Base-by-base conservation (phyloP, 2,888 invertebrate species). In the Slavum lentiscoides region DNA sequence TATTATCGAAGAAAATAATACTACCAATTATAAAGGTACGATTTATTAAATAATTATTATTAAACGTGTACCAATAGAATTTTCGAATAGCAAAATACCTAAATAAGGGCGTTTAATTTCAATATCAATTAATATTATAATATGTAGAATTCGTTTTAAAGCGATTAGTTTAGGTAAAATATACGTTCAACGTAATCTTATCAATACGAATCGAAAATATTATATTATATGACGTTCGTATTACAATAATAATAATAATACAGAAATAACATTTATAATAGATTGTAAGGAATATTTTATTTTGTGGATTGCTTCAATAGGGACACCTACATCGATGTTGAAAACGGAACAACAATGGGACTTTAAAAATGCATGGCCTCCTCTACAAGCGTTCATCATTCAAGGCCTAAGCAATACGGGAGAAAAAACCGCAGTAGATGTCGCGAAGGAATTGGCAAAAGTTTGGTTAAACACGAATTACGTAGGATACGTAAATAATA, bases 291-390 rank as follows among this genome's bases (percentile, higher is more conserved):
- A 55, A 19, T 19, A 55, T 4, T 30, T 55, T 19, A 55, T 19
- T 55, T 39, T 58, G 5, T 4, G 49, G 15, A n/a, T 1, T 8
- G 2, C 64, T 6, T 53, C 17, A 89, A 30, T 30, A 37, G 93
- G 93, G 8, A 88, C 92, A 39, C 93, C 93, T 0, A 87, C 91
- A 0, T 92, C 93, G 0, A 85, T 93, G 62, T 87, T 88, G 55
- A 87, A 88, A 37, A 91, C 91, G 13, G 91, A 91, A 0, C 91
- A 93, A 86, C 92, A 94, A 85, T 92, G 94, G 94, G 93, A 94
- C 86, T 91, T 90, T 84, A 93, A 94, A 0, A 95, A 95, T 85
- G 93, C 93, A 0, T 95, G 95, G 95, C 92, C 95, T 0, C 95
- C 95, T 7, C 89, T 93, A 67, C 92, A 94, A 83, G 92, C 92